Percentiles rank a stretch among this genome's conserved stretches.
phyloP scores from a whole-genome alignment of 1,140 invertebrate species.

The Cotesia typhae region DNA sequence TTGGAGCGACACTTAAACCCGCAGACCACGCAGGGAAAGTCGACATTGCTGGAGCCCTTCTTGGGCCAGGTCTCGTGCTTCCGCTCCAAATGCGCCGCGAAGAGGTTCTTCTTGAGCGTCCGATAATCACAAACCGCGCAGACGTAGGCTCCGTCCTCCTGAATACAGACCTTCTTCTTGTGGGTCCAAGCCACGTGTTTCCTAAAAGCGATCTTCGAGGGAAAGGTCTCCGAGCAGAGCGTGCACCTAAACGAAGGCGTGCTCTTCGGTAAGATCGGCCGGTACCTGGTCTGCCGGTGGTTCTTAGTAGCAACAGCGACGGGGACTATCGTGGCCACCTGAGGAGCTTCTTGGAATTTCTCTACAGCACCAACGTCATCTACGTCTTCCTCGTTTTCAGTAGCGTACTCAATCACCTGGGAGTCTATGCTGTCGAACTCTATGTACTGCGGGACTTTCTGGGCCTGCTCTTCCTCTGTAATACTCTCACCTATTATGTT shows the following conservation, averaged over 20 bases:
- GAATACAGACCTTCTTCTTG: slow-evolving; percentile 59
- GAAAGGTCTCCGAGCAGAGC: slow-evolving; percentile 57
- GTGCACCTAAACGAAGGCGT: slow-evolving; percentile 54
- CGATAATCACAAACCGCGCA: slow-evolving; percentile 61
- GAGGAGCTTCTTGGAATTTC: not conserved
- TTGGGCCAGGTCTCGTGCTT: slow-evolving; percentile 59
- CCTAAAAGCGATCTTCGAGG: slow-evolving; percentile 49
- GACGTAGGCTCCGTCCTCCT: slow-evolving; percentile 55
- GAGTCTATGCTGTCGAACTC: slow-evolving; percentile 12
- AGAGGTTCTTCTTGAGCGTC: slow-evolving; percentile 55
- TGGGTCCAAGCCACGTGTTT: slow-evolving; percentile 63
- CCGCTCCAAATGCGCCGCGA: slow-evolving; percentile 53
- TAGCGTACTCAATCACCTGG: not conserved
- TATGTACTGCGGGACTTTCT: slow-evolving; percentile 17
- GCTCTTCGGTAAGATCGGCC: not conserved
- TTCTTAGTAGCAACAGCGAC: not conserved
- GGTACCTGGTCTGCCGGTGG: slow-evolving; percentile 5
- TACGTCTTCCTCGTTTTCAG: slow-evolving; percentile 43
- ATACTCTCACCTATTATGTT: not conserved
- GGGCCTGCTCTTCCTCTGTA: slow-evolving; percentile 4
- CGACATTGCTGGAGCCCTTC: slow-evolving; percentile 44
- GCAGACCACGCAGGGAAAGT: slow-evolving; percentile 57
- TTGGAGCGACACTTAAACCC: slow-evolving; percentile 62
- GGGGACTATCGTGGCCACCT: not conserved
- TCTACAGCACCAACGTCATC: slow-evolving; percentile 28